Conservation (phyloP, 2,888 invertebrate species). For the Thymelicus acteon region DNA sequence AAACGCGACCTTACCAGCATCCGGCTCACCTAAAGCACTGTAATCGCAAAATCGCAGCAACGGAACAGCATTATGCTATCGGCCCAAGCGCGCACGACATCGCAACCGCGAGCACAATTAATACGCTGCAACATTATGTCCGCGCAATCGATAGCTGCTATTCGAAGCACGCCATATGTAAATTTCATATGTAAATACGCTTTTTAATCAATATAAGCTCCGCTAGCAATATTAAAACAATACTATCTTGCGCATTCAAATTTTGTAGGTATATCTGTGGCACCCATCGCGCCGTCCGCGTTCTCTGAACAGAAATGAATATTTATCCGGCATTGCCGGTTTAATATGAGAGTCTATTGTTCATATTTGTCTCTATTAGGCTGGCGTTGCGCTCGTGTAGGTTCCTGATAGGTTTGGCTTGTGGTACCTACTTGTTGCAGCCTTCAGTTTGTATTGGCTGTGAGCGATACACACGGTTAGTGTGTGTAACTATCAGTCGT, state of each 20-base stretch:
- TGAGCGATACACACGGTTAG: no score
- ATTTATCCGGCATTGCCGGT: constrained; percentile 72
- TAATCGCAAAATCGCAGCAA: constrained; percentile 35
- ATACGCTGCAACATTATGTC: constrained; percentile 32
- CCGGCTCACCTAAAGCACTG: constrained; percentile 5
- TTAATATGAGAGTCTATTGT: constrained; percentile 65
- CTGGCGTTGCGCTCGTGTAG: constrained; percentile 38
- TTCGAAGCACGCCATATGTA: constrained; percentile 79
- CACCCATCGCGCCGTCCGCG: constrained; percentile 60
- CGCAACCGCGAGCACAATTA: constrained; percentile 26
- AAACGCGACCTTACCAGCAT: constrained; percentile 3
- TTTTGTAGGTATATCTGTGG: constrained; percentile 64
- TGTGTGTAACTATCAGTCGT: no score
- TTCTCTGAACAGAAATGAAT: constrained; percentile 73
- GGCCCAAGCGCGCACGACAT: constrained; percentile 28
- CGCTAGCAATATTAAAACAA: constrained; percentile 65
- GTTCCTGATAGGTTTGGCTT: constrained; percentile 3
- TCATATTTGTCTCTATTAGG: constrained; percentile 64
- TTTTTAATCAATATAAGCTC: constrained; percentile 78
- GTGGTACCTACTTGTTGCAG: neutral
- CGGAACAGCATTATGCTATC: constrained; percentile 19
- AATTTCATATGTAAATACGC: constrained; percentile 75
- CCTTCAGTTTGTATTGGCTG: no score
- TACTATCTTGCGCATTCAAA: constrained; percentile 79
- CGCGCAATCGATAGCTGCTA: constrained; percentile 71